A percentile compares a stretch with the other conserved stretches of the same genome.
Evolutionary conservation across 2,888 invertebrate genomes (phyloP).

Genomic region (Spilarctia lutea): DNA sequence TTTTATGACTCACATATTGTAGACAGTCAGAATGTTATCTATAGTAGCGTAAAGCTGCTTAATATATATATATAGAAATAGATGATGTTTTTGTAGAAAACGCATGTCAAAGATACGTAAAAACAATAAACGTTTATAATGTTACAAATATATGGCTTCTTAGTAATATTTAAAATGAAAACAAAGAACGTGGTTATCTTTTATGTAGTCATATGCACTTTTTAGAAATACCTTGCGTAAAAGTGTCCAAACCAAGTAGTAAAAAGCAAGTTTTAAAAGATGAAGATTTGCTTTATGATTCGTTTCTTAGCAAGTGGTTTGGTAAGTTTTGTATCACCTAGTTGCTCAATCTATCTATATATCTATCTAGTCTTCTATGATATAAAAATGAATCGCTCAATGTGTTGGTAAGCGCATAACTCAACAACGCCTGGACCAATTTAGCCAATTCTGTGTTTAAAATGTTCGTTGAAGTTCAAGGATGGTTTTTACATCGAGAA

Average conservation of each 20-base stretch:
- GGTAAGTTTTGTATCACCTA: not conserved
- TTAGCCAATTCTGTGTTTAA: too few species aligned
- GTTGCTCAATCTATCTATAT: too few species aligned
- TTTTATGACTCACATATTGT: conserved; percentile 64
- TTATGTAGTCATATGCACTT: not conserved
- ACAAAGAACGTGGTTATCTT: not conserved
- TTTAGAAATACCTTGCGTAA: not conserved
- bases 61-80: not conserved
- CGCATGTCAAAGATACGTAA: conserved; percentile 7
- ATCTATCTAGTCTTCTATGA: too few species aligned
- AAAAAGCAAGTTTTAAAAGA: not conserved
- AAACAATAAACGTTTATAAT: conserved; percentile 5
- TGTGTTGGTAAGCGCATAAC: too few species aligned
- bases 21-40: conserved; percentile 48
- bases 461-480: too few species aligned
- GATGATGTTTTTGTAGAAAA: not conserved
- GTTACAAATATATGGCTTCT: not conserved
- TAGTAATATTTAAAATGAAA: not conserved
- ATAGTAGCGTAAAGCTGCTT: conserved; percentile 42
- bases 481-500: too few species aligned
- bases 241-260: not conserved
- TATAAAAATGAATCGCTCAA: too few species aligned
- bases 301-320: not conserved
- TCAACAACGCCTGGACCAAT: too few species aligned
- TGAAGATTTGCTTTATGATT: not conserved